Evolutionary conservation across 1,140 invertebrate species (phyloP), one percentile per base, ranked within the genome.

Genomic region (Aphelenchoides fujianensis): DNA sequence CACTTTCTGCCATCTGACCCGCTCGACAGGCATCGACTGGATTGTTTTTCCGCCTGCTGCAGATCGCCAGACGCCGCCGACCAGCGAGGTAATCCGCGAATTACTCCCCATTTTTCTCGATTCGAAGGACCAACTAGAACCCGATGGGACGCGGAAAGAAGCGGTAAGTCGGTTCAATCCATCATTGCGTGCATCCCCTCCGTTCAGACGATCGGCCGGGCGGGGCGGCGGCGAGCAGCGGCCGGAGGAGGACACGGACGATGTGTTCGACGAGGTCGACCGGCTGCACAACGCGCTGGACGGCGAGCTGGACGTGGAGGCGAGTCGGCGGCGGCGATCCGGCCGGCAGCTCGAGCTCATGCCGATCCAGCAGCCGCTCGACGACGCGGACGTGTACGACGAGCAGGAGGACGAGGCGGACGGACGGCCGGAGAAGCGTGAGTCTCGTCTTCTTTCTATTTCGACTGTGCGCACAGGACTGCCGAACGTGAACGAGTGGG

Each of bases 381-480:
- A 78, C 36, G 75, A 77, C 64, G 16, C 74, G 2, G 75, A 77
- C 31, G 70, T 78, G 1, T n/a, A 75, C 19, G 67, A 71, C 9
- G n/a, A n/a, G n/a, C 52, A 69, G 30, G 75, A 78, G 31, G 70
- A 78, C 19, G 34, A 61, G 16, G n/a, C 16, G 30, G 59, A 19
- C 36, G 59, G 36, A 61, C 31, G n/a, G n/a, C n/a, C n/a, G 16
- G 31, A n/a, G 31, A 28, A 61, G 30, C 19, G 59, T 61, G 31
- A 61, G 59, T 19, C n/a, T n/a, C 36, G 28, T 2, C 36, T 1
- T 61, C 36, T 1, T 19, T 19, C 36, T 35, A 30, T 59, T 19
- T 61, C 16, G 36, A n/a, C n/a, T n/a, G n/a, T n/a, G n/a, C n/a
- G 19, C 34, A 63, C 27, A 61, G 41, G 12, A 16, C 30, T 69